phyloP scores from a whole-genome alignment of 2,888 invertebrate genomes.

The Aproaerema taeniolella region DNA sequence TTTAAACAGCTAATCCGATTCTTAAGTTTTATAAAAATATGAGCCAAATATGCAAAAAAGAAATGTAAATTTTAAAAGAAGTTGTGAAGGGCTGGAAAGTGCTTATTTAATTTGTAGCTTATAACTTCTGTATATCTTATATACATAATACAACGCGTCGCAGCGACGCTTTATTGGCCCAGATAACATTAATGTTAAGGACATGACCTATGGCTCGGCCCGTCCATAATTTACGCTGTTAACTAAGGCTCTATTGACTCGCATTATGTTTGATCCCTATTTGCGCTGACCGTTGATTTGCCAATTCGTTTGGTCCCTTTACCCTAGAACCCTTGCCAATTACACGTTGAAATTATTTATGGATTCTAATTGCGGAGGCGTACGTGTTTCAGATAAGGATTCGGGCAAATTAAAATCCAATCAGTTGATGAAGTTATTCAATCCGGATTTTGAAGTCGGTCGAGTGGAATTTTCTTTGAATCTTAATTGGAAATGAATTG shows the following conservation, averaged over 20 bases:
- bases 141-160: too few species aligned
- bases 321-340: constrained; percentile 3
- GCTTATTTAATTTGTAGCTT: too few species aligned
- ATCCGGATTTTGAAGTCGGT: neutral
- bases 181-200: constrained; percentile 50
- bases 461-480: too few species aligned
- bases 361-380: constrained; percentile 4
- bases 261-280: constrained; percentile 28
- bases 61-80: too few species aligned
- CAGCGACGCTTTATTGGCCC: constrained; percentile 43
- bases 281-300: constrained; percentile 4
- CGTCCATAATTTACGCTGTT: constrained; percentile 40
- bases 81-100: too few species aligned
- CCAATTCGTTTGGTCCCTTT: constrained; percentile 6
- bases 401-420: constrained; percentile 6
- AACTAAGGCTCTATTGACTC: constrained; percentile 38
- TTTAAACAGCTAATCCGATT: too few species aligned
- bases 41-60: too few species aligned
- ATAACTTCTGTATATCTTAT: too few species aligned
- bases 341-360: constrained; percentile 8
- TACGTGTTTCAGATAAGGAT: constrained; percentile 9
- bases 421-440: constrained; percentile 1
- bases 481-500: too few species aligned
- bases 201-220: constrained; percentile 40
- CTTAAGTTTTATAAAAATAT: too few species aligned